Base-by-base conservation (phyloP, 2,797 vertebrate genomes). In the Hyperoplus lanceolatus region DNA sequence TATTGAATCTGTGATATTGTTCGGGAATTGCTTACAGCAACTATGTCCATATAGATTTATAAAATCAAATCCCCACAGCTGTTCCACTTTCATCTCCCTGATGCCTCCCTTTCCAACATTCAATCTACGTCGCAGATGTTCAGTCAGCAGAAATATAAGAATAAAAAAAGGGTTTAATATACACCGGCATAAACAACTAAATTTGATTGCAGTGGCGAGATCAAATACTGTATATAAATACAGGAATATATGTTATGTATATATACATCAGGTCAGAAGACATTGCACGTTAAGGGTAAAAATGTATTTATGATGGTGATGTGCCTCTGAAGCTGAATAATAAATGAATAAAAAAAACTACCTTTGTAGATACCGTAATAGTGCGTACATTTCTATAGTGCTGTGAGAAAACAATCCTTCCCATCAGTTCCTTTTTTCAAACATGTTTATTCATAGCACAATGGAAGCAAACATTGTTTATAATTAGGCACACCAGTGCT, bases 401-500 rank as follows among this genome's bases (percentile, higher is more conserved):
- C 13, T 55, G 36, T 6, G 11, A 29, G 36, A 53, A 45, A 57
- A 63, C 21, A 21, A 65, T 48, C 45, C 58, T 43, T 43, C 68
- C 69, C n/a, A 53, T 72, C 54, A 62, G 57, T n/a, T 57, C 18
- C 18, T 49, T 14, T 21, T 53, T 57, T 58, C 14, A 69, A 60
- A 64, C 38, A 1, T 46, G 16, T 83, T 75, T 73, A 85, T 84
- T 81, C 53, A 65, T 54, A 70, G 42, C 41, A 74, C 38, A 72
- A 57, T 0, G 50, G 51, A 70, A 74, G 61, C 48, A 46, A 73
- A 71, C 16, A 57, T 12, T 73, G 70, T 73, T 51, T 55, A 62
- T 29, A 77, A 77, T 68, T 38, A 67, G 21, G 43, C 55, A 57
- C 29, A 77, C 71, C 70, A 69, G 60, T 58, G 68, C n/a, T 64